Evolutionary conservation across 2,888 invertebrate genomes (phyloP).

Genomic region (Electrophaes corylata): DNA sequence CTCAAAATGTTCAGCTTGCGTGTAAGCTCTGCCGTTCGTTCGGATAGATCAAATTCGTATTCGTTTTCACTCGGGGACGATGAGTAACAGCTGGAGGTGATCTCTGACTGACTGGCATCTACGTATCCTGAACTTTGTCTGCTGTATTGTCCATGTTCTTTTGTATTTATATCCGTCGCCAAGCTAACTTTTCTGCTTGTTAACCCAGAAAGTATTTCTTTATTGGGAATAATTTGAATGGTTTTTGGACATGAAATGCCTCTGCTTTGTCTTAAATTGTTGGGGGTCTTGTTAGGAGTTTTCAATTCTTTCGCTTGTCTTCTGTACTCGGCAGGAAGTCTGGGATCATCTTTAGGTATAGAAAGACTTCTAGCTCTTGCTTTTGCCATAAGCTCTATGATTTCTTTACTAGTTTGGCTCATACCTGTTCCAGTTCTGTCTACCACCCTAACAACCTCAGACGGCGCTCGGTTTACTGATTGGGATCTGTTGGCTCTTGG

Average conservation of each 20-base stretch:
- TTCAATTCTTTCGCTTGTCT: conserved; percentile 74
- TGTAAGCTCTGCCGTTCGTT: conserved; percentile 74
- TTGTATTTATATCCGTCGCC: conserved; percentile 30
- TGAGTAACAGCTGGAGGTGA: conserved; percentile 80
- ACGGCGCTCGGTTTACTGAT: conserved; percentile 72
- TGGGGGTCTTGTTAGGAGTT: conserved; percentile 80
- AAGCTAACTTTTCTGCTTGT: conserved; percentile 66
- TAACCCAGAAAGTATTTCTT: conserved; percentile 81
- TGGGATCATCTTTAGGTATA: conserved; percentile 79
- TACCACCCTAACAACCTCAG: conserved; percentile 63
- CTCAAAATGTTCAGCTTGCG: conserved; percentile 74
- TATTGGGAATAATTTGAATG: conserved; percentile 78
- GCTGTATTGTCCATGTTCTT: conserved; percentile 62
- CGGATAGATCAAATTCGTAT: conserved; percentile 77
- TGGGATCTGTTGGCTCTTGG: conserved; percentile 82
- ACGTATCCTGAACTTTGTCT: conserved; percentile 76
- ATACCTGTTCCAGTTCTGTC: conserved; percentile 72
- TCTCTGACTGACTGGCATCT: conserved; percentile 81
- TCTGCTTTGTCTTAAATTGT: conserved; percentile 61
- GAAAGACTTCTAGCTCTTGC: conserved; percentile 78
- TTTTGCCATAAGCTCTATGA: conserved; percentile 78
- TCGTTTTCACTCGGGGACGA: conserved; percentile 81
- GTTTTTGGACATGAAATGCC: conserved; percentile 82
- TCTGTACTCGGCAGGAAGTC: conserved; percentile 65
- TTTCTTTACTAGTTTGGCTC: conserved; percentile 78